Evolutionary conservation across 2,797 vertebrate genomes (phyloP).

Genomic region (Artibeus jamaicensis): DNA sequence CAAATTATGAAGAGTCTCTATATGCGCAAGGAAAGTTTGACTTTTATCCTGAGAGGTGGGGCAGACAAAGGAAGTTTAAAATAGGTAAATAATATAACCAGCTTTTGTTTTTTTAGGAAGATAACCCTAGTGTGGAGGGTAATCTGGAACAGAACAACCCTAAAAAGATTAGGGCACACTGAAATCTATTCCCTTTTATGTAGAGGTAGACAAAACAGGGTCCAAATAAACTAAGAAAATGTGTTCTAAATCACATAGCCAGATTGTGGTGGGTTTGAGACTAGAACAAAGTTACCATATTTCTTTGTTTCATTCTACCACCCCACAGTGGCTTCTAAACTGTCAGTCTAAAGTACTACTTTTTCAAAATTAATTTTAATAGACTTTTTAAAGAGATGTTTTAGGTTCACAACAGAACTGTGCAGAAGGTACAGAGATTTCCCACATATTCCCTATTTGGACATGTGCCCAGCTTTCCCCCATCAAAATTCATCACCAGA

Average conservation of each 20-base stretch:
- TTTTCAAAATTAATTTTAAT: conserved; percentile 6
- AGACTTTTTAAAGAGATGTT: not conserved
- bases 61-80: not conserved
- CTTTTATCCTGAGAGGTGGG: not conserved
- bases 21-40: not conserved
- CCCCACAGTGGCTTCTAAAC: not conserved
- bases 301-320: conserved; percentile 8
- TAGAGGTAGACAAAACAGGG: not conserved
- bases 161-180: not conserved
- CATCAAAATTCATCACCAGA: not conserved
- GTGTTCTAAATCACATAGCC: not conserved
- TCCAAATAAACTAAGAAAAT: not conserved
- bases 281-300: not conserved
- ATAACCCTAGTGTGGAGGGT: not conserved
- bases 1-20: not conserved
- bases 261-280: not conserved
- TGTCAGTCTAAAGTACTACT: not conserved
- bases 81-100: not conserved
- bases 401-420: not conserved
- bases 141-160: not conserved
- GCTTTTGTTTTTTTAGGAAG: not conserved
- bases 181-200: not conserved
- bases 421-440: not conserved
- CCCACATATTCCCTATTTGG: too few relatives aligned
- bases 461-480: not conserved